Evolutionary conservation across 2,113 vertebrate species (phyloP), one percentile per base, ranked within the genome.

Genomic region (Microcebus tavaratra): DNA sequence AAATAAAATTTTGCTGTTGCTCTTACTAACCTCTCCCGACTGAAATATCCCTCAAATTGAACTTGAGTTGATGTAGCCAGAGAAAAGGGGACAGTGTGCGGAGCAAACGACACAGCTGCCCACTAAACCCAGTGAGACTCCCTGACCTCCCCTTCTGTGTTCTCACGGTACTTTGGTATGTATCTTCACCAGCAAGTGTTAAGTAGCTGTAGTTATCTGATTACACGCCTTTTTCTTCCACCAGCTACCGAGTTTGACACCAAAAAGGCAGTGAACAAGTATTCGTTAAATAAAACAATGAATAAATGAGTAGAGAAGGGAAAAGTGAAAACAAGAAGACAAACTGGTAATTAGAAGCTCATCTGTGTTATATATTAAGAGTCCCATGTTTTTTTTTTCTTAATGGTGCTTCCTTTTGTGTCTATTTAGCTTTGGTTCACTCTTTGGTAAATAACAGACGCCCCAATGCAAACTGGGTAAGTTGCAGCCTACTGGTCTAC

Each of bases 241-340:
- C 5, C 31, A 79, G n/a, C 55, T 91, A 42, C 50, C 76, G 34
- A 96, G 25, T 1, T n/a, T 55, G 84, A 93, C 48, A 70, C 39
- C 36, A 75, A 70, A 14, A 61, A 96, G 61, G 94, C 10, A 89
- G n/a, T 57, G 31, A 92, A 7, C 36, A 80, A 93, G 90, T 94
- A 45, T 55, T 94, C 87, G 27, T 88, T 95, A 65, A 76, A 61
- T 68, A 48, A 80, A 34, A 90, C 9, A 93, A 91, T 20, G 23
- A 81, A 76, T 31, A 82, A 81, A 88, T 79, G 34, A 70, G 23
- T 65, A 61, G 90, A 53, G 84, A 55, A 36, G 14, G 73, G 34
- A 55, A 87, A 84, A 81, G 5, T 14, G 13, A 80, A 88, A 68
- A n/a, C 53, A 2, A 39, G 25, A 72, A 95, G 61, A 91, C 25